Evolutionary conservation across 2,888 invertebrate genomes (phyloP).

Genomic region (Papilio protenor): DNA sequence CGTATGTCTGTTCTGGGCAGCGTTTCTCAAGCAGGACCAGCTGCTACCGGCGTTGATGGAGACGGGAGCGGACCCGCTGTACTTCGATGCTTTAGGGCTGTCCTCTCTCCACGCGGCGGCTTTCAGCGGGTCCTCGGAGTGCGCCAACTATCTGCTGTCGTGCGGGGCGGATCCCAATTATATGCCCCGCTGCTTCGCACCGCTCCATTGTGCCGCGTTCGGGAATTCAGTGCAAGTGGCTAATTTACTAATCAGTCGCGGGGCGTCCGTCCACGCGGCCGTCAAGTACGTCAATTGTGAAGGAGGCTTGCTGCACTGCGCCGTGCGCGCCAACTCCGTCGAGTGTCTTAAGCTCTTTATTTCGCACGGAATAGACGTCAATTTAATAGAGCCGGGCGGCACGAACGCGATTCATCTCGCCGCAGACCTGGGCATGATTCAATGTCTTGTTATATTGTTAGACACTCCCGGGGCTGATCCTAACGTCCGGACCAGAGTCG

Average conservation of each 20-base stretch:
- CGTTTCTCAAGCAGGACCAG: slow-evolving; percentile 88
- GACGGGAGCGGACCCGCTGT: slow-evolving; percentile 88
- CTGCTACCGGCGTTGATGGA: slow-evolving; percentile 86
- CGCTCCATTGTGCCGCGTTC: slow-evolving; percentile 95
- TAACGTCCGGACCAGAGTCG: slow-evolving; percentile 87
- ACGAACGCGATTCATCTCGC: slow-evolving; percentile 92
- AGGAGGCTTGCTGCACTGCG: slow-evolving; percentile 92
- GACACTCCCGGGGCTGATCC: slow-evolving; percentile 89
- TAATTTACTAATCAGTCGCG: slow-evolving; percentile 89
- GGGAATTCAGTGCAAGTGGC: slow-evolving; percentile 93
- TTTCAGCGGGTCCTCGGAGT: slow-evolving; percentile 90
- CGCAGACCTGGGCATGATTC: slow-evolving; percentile 91
- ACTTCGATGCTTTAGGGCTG: slow-evolving; percentile 89
- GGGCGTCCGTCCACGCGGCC: slow-evolving; percentile 88
- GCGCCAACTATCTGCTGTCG: slow-evolving; percentile 87
- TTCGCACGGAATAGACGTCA: slow-evolving; percentile 89
- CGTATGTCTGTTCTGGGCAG: slow-evolving; percentile 89
- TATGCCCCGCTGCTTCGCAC: slow-evolving; percentile 89
- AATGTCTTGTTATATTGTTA: slow-evolving; percentile 89
- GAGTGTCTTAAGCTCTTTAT: slow-evolving; percentile 91
- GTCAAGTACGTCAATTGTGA: slow-evolving; percentile 87
- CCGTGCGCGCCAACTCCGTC: slow-evolving; percentile 92
- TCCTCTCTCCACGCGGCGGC: slow-evolving; percentile 91
- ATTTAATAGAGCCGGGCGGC: slow-evolving; percentile 89
- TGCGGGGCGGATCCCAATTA: slow-evolving; percentile 88